phyloP scores from a whole-genome alignment of 2,113 vertebrate species.

The Odontophorus gujanensis region DNA sequence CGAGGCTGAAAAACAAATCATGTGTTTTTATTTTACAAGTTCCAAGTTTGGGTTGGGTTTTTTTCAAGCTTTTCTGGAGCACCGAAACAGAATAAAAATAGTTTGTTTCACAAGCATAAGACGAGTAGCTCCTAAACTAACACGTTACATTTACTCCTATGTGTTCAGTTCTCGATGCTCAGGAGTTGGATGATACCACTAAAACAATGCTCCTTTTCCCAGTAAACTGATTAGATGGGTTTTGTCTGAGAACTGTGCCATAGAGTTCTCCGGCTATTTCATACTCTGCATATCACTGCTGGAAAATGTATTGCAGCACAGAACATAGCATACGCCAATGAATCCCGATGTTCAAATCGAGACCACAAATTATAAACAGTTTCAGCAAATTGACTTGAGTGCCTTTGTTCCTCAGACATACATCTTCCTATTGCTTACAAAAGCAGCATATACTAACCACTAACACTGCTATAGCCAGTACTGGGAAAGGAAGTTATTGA shows the following conservation, averaged over 20 bases:
- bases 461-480: constrained; percentile 80
- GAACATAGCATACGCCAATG: constrained; percentile 72
- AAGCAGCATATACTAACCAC: constrained; percentile 84
- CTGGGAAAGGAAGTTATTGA: constrained; percentile 96
- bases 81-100: constrained; percentile 63
- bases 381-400: constrained; percentile 87
- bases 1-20: constrained; percentile 60
- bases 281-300: constrained; percentile 72
- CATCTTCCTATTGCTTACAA: constrained; percentile 86
- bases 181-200: constrained; percentile 4
- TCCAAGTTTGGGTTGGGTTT: constrained; percentile 49
- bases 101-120: constrained; percentile 65
- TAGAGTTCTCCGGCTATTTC: constrained; percentile 24
- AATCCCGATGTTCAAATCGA: constrained; percentile 83
- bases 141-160: constrained; percentile 25
- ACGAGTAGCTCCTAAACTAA: constrained; percentile 64
- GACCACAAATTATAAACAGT: constrained; percentile 91
- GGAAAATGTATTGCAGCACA: constrained; percentile 65
- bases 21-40: constrained; percentile 63
- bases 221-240: constrained; percentile 33
- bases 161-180: neutral
- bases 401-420: constrained; percentile 87
- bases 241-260: constrained; percentile 8
- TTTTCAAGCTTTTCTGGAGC: constrained; percentile 38
- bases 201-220: constrained; percentile 15